A percentile compares a stretch with the other conserved stretches of the same genome.
Conservation (phyloP, 1,140 invertebrate species). For the Drosophila miranda region DNA sequence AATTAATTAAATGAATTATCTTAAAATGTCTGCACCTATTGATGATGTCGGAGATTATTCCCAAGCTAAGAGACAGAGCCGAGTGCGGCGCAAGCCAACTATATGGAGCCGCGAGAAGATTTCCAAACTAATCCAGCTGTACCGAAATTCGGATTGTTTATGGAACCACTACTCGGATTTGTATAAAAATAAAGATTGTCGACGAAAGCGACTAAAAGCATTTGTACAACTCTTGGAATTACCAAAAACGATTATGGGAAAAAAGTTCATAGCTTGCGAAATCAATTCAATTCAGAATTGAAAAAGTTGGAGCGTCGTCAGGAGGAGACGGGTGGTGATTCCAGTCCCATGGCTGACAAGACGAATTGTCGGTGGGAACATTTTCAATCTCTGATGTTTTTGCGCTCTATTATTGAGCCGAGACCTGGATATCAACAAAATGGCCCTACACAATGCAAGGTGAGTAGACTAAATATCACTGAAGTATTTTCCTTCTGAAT, state of each 20-base stretch:
- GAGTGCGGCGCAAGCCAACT: slow-evolving; percentile 45
- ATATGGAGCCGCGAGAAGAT: slow-evolving; percentile 77
- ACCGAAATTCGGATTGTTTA: slow-evolving; percentile 69
- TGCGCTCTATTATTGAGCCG: slow-evolving; percentile 66
- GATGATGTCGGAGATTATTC: slow-evolving; percentile 1
- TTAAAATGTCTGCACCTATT: slow-evolving; percentile 25
- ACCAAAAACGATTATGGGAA: slow-evolving; percentile 74
- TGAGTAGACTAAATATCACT: neutral
- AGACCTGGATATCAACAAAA: slow-evolving; percentile 64
- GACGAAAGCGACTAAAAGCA: slow-evolving; percentile 65
- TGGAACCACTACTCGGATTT: slow-evolving; percentile 73
- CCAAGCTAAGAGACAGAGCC: slow-evolving; percentile 9
- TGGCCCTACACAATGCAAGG: slow-evolving; percentile 32
- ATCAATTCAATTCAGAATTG: slow-evolving; percentile 77
- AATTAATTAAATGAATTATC: slow-evolving; percentile 1
- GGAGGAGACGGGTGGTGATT: slow-evolving; percentile 49
- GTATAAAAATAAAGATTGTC: slow-evolving; percentile 74
- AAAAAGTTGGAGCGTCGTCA: slow-evolving; percentile 71
- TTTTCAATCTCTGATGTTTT: slow-evolving; percentile 70
- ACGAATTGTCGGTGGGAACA: slow-evolving; percentile 70
- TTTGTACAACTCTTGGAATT: slow-evolving; percentile 58
- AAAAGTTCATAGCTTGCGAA: slow-evolving; percentile 77
- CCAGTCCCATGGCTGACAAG: slow-evolving; percentile 29
- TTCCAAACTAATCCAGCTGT: slow-evolving; percentile 68
- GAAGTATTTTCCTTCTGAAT: no score